Percentiles rank a stretch among this genome's conserved stretches.
phyloP scores from a whole-genome alignment of 2,797 vertebrate species.

The Acrossocheilus wenchowensis region DNA sequence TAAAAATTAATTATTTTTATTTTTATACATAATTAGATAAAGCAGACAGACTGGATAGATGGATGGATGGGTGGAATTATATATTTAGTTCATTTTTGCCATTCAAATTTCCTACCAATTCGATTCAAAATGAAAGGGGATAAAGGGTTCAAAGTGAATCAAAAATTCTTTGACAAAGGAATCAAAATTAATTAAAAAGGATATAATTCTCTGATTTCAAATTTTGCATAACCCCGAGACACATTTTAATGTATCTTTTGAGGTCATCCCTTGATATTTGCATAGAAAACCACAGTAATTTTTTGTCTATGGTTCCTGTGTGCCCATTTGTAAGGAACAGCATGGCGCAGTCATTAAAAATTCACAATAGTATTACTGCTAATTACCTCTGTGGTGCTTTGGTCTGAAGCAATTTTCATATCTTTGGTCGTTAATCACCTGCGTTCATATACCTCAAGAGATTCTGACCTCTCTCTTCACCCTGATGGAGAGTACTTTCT shows the following conservation, averaged over 20 bases:
- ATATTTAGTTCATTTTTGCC: background rate
- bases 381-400: slow-evolving; percentile 22
- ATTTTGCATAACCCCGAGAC: background rate
- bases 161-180: background rate
- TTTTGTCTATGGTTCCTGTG: slow-evolving; percentile 5
- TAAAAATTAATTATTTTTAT: background rate
- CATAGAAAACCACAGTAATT: background rate
- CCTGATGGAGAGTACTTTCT: background rate
- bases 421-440: slow-evolving; percentile 14
- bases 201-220: background rate
- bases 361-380: slow-evolving; percentile 10
- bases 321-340: background rate
- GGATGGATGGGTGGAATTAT: background rate
- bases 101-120: background rate
- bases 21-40: background rate
- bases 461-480: background rate
- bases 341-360: background rate
- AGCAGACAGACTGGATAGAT: background rate
- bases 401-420: slow-evolving; percentile 4
- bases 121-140: background rate
- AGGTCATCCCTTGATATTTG: background rate
- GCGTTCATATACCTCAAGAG: background rate
- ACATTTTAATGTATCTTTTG: background rate
- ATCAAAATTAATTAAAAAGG: background rate
- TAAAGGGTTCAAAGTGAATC: background rate